Evolutionary conservation across 2,113 vertebrate genomes (phyloP).

Genomic region (Zeus faber): DNA sequence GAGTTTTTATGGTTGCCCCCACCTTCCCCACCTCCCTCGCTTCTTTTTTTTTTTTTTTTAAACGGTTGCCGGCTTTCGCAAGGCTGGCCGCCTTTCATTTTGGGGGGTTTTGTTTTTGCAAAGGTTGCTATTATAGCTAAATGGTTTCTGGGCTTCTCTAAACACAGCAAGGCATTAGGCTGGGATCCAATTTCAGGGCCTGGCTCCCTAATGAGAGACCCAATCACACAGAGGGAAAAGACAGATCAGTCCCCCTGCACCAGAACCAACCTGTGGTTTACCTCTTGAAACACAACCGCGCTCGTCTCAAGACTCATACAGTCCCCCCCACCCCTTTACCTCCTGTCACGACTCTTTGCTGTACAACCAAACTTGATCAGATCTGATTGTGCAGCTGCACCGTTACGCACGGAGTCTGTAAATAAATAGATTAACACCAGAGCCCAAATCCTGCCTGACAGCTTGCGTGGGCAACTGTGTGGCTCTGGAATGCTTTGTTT

Average conservation of each 20-base stretch:
- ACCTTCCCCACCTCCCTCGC: slow-evolving; percentile 29
- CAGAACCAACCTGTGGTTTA: slow-evolving; percentile 74
- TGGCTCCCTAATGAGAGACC: slow-evolving; percentile 77
- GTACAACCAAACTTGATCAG: slow-evolving; percentile 53
- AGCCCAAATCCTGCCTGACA: slow-evolving; percentile 29
- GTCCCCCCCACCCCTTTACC: slow-evolving; percentile 30
- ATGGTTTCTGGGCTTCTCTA: slow-evolving; percentile 74
- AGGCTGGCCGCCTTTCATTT: slow-evolving; percentile 67
- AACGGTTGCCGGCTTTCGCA: slow-evolving; percentile 59
- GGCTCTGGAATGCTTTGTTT: slow-evolving; percentile 26
- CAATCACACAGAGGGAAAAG: slow-evolving; percentile 70
- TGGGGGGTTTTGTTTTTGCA: slow-evolving; percentile 67
- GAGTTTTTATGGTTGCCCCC: slow-evolving; percentile 71
- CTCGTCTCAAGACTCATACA: slow-evolving; percentile 17
- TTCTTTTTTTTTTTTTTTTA: slow-evolving; percentile 58
- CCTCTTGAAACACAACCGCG: slow-evolving; percentile 66
- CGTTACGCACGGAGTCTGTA: slow-evolving; percentile 46
- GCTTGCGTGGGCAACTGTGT: slow-evolving; percentile 14
- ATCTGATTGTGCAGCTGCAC: slow-evolving; percentile 62
- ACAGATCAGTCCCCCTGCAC: slow-evolving; percentile 66
- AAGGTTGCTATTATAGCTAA: slow-evolving; percentile 74
- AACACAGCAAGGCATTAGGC: slow-evolving; percentile 76
- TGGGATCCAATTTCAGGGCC: slow-evolving; percentile 70
- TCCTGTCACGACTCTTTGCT: slow-evolving; percentile 51
- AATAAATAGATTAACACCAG: slow-evolving; percentile 62